These are phyloP conservation scores for Himantopus leucocephalus DNA, from an alignment of 2,113 vertebrate species.

Conservation along the genomic window DNA sequence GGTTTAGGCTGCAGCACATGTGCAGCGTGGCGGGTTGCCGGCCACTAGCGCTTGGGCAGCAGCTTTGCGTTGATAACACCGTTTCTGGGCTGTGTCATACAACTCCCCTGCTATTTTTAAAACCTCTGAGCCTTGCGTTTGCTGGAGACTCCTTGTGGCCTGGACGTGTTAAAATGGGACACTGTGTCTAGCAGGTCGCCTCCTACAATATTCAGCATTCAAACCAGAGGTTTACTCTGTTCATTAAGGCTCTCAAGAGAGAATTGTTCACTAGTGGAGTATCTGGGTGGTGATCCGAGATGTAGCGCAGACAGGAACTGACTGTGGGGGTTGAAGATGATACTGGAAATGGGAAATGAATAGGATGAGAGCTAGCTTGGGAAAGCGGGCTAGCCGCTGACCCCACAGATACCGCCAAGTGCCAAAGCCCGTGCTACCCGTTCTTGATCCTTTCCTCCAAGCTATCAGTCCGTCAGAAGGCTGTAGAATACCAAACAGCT, in stretches of 20 bases:
- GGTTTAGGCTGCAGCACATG: neutral
- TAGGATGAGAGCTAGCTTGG: neutral
- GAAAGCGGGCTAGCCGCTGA: neutral
- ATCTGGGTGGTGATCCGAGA: neutral
- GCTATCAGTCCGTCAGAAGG: neutral
- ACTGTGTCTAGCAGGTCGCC: neutral
- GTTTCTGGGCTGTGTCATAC: neutral
- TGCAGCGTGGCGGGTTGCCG: accelerated
- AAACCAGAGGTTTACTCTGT: neutral
- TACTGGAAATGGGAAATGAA: neutral
- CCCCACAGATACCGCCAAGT: accelerated
- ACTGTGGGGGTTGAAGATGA: neutral
- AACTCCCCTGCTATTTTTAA: neutral
- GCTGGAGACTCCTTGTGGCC: neutral
- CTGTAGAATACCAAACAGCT: neutral
- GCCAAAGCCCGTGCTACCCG: neutral
- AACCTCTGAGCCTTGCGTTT: neutral
- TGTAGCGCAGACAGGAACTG: neutral
- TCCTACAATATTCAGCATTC: neutral
- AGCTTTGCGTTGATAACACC: neutral
- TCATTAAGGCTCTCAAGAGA: neutral
- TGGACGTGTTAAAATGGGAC: neutral
- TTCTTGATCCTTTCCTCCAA: accelerated
- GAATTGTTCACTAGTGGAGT: neutral
- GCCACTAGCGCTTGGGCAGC: neutral